Conservation (phyloP, 2,888 invertebrate species). For the Pseudeuparius sepicola region DNA sequence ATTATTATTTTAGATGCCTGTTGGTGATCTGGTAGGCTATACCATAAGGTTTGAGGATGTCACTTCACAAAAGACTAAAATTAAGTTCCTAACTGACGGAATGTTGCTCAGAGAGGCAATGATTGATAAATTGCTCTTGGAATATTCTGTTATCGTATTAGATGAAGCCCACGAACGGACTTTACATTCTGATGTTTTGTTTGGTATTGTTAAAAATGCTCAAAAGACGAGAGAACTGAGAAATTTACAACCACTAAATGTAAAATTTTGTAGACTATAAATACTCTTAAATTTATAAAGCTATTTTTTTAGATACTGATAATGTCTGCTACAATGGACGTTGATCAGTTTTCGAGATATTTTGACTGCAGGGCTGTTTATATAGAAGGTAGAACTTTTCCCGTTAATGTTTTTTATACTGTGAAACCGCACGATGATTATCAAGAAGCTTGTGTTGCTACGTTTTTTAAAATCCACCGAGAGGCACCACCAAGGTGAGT, state of each 20-base stretch:
- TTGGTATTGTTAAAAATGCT: slow-evolving; percentile 84
- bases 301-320: slow-evolving; percentile 58
- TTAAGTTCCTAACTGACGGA: slow-evolving; percentile 91
- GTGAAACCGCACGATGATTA: slow-evolving; percentile 72
- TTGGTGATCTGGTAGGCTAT: slow-evolving; percentile 46
- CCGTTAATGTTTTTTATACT: slow-evolving; percentile 65
- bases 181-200: slow-evolving; percentile 85
- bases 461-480: slow-evolving; percentile 82
- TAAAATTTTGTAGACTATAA: no score
- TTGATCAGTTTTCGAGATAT: slow-evolving; percentile 83
- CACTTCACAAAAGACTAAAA: slow-evolving; percentile 67
- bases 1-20: slow-evolving; percentile 26
- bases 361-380: slow-evolving; percentile 83
- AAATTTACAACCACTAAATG: slow-evolving; percentile 55
- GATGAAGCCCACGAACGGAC: slow-evolving; percentile 96
- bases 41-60: slow-evolving; percentile 87
- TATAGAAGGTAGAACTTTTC: slow-evolving; percentile 80
- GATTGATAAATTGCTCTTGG: slow-evolving; percentile 58
- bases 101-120: slow-evolving; percentile 89
- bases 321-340: slow-evolving; percentile 96
- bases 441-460: slow-evolving; percentile 69
- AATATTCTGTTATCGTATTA: slow-evolving; percentile 75
- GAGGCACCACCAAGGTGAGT: slow-evolving; percentile 70
- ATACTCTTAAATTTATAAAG: no score
- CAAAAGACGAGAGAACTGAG: slow-evolving; percentile 60